phyloP scores from a whole-genome alignment of 2,888 invertebrate species.

The Galerucella pusilla region DNA sequence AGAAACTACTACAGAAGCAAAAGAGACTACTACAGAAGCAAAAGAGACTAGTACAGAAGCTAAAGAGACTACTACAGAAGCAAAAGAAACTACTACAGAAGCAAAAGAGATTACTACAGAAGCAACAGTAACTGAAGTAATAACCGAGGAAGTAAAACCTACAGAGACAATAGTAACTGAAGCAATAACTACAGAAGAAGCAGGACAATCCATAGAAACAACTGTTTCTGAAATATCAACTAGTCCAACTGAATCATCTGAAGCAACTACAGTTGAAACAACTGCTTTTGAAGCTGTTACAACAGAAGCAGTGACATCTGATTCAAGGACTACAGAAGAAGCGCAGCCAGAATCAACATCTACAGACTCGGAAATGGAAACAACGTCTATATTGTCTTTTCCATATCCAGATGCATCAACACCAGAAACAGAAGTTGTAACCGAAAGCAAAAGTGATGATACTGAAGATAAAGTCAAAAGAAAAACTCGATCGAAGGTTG shows the following conservation, averaged over 20 bases:
- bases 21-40: background rate
- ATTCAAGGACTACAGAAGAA: background rate
- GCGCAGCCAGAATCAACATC: conserved; percentile 4
- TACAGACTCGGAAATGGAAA: background rate
- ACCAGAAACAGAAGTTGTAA: background rate
- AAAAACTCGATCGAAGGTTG: conserved; percentile 1
- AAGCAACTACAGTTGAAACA: conserved; percentile 26
- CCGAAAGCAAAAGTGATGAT: background rate
- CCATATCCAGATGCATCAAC: conserved; percentile 11
- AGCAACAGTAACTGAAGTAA: conserved; percentile 30
- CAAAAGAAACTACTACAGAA: background rate
- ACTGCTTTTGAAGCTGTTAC: conserved; percentile 13
- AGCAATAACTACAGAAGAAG: background rate
- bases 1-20: background rate
- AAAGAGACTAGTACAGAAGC: conserved; percentile 9
- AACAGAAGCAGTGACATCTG: conserved; percentile 2
- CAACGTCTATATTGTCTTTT: conserved; percentile 20
- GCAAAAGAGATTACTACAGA: background rate
- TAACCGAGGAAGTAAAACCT: conserved; percentile 12
- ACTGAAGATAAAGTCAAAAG: conserved; percentile 6
- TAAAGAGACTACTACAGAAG: conserved; percentile 14
- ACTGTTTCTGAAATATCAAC: background rate
- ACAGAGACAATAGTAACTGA: background rate
- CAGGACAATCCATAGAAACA: conserved; percentile 17
- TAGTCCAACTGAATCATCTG: conserved; percentile 1